A percentile compares a stretch with the other conserved stretches of the same genome.
These are phyloP conservation scores for Anagrus nilaparvatae DNA, from an alignment of 1,140 invertebrate genomes.

Conservation along the genomic window DNA sequence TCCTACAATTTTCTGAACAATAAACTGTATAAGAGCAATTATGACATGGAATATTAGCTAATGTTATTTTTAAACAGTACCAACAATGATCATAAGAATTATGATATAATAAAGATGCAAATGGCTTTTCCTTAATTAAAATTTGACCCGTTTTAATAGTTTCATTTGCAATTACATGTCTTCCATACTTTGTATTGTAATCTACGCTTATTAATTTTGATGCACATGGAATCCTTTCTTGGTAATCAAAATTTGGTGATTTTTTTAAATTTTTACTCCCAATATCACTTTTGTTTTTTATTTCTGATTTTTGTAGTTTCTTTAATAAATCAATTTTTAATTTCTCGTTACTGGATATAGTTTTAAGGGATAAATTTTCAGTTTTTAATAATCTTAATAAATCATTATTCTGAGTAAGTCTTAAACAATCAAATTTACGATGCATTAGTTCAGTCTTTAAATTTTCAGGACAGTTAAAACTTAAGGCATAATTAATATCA, in stretches of 20 bases:
- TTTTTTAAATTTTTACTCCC: too few relatives aligned
- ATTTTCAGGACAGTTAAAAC: not conserved
- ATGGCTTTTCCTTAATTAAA: conserved; percentile 65
- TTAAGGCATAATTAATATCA: conserved; percentile 31
- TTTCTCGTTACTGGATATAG: too few relatives aligned
- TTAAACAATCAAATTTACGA: conserved; percentile 18
- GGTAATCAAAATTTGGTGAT: too few relatives aligned
- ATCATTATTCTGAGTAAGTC: too few relatives aligned
- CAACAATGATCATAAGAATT: conserved; percentile 56
- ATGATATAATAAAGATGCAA: conserved; percentile 50
- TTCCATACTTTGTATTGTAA: conserved; percentile 45
- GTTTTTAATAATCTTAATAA: too few relatives aligned
- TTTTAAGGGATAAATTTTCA: too few relatives aligned
- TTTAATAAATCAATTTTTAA: too few relatives aligned
- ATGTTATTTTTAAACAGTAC: conserved; percentile 56
- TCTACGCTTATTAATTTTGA: too few relatives aligned
- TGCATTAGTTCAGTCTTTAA: conserved; percentile 16
- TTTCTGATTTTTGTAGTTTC: too few relatives aligned
- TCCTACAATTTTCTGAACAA: conserved; percentile 59
- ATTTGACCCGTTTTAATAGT: conserved; percentile 62
- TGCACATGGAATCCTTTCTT: too few relatives aligned
- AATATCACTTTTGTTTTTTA: too few relatives aligned
- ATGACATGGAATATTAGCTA: conserved; percentile 51
- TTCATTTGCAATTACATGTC: conserved; percentile 49
- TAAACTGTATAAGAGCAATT: conserved; percentile 54